These are phyloP conservation scores for Emydura subglobosa DNA, from an alignment of 2,113 vertebrate genomes.

Conservation along the genomic window DNA sequence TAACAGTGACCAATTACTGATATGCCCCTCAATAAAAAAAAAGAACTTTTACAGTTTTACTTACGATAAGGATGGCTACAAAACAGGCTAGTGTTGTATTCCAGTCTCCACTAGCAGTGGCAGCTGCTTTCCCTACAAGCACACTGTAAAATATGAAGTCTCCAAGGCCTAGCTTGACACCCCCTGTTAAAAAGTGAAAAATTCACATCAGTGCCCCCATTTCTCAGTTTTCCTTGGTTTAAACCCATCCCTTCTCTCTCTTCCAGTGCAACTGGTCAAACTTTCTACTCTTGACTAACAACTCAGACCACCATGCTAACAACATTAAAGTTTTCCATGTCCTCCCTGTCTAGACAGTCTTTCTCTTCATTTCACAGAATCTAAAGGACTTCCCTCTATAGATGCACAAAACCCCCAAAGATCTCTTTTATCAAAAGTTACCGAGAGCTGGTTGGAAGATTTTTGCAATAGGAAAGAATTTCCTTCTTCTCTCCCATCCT, in stretches of 20 bases:
- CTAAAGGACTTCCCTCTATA: not conserved
- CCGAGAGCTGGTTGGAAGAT: not conserved
- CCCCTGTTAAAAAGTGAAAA: slow-evolving; percentile 79
- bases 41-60: slow-evolving; percentile 52
- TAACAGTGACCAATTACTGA: not conserved
- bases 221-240: not conserved
- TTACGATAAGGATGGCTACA: slow-evolving; percentile 97
- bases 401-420: not conserved
- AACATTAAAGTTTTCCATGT: not conserved
- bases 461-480: not conserved
- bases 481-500: not conserved
- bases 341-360: not conserved
- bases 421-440: not conserved
- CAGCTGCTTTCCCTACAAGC: slow-evolving; percentile 95
- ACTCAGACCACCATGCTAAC: not conserved
- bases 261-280: not conserved
- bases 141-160: slow-evolving; percentile 99
- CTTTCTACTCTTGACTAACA: not conserved
- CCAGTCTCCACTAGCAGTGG: slow-evolving; percentile 94
- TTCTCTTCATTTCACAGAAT: not conserved
- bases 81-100: slow-evolving; percentile 97
- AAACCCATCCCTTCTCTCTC: not conserved
- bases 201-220: not conserved
- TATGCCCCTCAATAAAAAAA: not conserved
- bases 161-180: slow-evolving; percentile 96